These are phyloP conservation scores for Numida meleagris DNA, from an alignment of 2,113 vertebrate genomes.

Conservation along the genomic window DNA sequence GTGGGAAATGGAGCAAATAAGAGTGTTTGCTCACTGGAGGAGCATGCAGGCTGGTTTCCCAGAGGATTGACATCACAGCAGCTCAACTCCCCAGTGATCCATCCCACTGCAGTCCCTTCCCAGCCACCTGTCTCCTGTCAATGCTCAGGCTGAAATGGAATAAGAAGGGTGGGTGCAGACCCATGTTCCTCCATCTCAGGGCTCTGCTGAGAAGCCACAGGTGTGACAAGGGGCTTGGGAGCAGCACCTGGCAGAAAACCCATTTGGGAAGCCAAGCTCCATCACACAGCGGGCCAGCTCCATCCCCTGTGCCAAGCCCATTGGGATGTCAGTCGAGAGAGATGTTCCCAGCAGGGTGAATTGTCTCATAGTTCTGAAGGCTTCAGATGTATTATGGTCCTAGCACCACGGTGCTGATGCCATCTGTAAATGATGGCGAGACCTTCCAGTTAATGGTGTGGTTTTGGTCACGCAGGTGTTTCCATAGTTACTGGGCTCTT, in stretches of 20 bases:
- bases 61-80: background rate
- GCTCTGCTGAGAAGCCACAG: background rate
- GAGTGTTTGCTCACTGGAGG: background rate
- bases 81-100: accelerated
- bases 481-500: slow-evolving; percentile 70
- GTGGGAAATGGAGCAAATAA: background rate
- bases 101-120: background rate
- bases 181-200: background rate
- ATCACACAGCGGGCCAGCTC: background rate
- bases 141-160: background rate
- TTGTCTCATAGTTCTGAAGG: background rate
- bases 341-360: background rate
- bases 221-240: background rate
- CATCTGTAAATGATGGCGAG: background rate
- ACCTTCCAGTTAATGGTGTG: background rate
- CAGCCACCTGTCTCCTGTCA: background rate
- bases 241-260: slow-evolving; percentile 52
- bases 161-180: background rate
- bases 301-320: background rate
- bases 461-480: slow-evolving; percentile 72
- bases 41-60: background rate
- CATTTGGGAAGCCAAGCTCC: background rate
- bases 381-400: accelerated
- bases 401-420: accelerated
- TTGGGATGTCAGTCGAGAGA: background rate